Conservation (phyloP, 2,888 invertebrate species). For the Athrips mouffetella region DNA sequence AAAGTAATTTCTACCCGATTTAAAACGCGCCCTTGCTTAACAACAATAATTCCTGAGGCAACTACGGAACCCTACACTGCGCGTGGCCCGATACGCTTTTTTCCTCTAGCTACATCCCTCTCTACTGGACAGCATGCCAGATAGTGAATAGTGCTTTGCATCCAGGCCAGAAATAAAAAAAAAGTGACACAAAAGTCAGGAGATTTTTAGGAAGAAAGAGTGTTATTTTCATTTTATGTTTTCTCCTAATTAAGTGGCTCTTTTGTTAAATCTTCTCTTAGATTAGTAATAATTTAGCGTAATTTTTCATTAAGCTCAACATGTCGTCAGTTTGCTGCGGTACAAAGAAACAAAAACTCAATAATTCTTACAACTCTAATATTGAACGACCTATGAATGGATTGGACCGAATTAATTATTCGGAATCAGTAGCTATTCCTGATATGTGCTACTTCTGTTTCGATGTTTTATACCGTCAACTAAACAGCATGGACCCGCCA, state of each 20-base stretch:
- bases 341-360: slow-evolving; percentile 94
- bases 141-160: no score
- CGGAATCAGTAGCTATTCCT: slow-evolving; percentile 85
- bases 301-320: slow-evolving; percentile 30
- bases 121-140: no score
- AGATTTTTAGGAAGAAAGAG: slow-evolving; percentile 30
- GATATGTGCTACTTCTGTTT: slow-evolving; percentile 99
- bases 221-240: slow-evolving; percentile 44
- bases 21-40: no score
- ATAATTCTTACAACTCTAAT: slow-evolving; percentile 79
- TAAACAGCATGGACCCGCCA: slow-evolving; percentile 95
- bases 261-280: slow-evolving; percentile 36
- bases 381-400: slow-evolving; percentile 79
- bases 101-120: no score
- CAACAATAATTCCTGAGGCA: no score
- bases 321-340: slow-evolving; percentile 96
- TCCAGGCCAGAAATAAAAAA: neutral
- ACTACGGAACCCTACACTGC: no score
- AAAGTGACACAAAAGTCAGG: neutral
- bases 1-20: no score
- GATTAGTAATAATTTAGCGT: neutral
- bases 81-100: no score
- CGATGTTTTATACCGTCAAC: slow-evolving; percentile 96
- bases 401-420: no score
- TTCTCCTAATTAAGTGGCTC: slow-evolving; percentile 44